Evolutionary conservation across 2,797 vertebrate species (phyloP).

Genomic region (Pipistrellus pipistrellus): DNA sequence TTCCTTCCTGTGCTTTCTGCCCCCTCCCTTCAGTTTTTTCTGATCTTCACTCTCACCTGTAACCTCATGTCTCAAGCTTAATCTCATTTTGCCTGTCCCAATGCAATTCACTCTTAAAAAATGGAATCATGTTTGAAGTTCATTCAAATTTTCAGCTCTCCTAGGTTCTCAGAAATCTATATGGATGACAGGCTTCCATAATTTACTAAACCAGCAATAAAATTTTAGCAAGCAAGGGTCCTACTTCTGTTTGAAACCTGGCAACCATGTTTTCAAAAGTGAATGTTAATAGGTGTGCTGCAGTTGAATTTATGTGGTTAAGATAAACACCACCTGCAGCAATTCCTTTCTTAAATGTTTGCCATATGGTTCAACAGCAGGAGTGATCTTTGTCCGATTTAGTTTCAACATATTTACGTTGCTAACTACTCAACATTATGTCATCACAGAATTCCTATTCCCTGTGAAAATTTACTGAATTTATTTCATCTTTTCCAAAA

Average conservation of each 20-base stretch:
- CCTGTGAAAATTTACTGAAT: slow-evolving; percentile 29
- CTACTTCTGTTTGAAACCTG: slow-evolving; percentile 30
- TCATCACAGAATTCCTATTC: slow-evolving; percentile 3
- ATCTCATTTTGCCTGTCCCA: background rate
- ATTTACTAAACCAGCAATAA: background rate
- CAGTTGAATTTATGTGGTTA: background rate
- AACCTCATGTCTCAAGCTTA: background rate
- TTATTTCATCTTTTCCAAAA: slow-evolving; percentile 15
- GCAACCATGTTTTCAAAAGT: background rate
- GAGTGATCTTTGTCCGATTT: background rate
- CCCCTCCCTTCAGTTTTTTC: background rate
- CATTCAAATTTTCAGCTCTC: background rate
- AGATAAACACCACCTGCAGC: background rate
- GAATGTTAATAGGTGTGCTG: background rate
- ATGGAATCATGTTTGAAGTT: background rate
- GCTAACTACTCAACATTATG: background rate
- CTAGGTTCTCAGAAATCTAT: background rate
- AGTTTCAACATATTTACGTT: background rate
- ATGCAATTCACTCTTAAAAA: background rate
- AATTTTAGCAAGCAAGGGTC: background rate
- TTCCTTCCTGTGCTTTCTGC: background rate
- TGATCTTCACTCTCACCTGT: background rate
- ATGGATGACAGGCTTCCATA: background rate
- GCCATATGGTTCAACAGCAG: background rate
- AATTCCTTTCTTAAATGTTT: slow-evolving; percentile 28